Conservation (phyloP, 2,888 invertebrate genomes). For the Subacronicta megacephala region DNA sequence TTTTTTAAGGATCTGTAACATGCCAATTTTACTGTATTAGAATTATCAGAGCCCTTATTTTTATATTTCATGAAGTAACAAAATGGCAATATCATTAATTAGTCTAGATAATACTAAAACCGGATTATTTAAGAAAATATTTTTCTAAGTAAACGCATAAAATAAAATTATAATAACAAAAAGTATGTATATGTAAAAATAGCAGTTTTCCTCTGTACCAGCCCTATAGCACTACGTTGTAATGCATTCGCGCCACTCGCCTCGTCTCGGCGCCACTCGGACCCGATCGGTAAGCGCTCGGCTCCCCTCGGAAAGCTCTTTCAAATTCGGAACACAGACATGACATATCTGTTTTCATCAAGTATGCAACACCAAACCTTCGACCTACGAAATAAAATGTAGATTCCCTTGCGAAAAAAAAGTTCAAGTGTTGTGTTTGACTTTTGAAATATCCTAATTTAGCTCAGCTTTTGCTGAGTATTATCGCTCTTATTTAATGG, state of each 20-base stretch:
- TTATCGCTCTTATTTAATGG: slow-evolving; percentile 58
- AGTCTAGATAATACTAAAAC: background rate
- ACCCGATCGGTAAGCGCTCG: slow-evolving; percentile 88
- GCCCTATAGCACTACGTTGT: slow-evolving; percentile 81
- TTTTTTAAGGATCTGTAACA: background rate
- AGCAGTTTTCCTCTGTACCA: slow-evolving; percentile 65
- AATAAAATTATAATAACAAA: slow-evolving; percentile 17
- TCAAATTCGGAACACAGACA: slow-evolving; percentile 83
- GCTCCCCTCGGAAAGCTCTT: slow-evolving; percentile 83
- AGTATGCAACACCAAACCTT: slow-evolving; percentile 60
- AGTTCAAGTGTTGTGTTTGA: slow-evolving; percentile 80
- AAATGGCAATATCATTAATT: too few species aligned
- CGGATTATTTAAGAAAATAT: background rate
- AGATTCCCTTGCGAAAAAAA: slow-evolving; percentile 53
- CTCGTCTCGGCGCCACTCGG: slow-evolving; percentile 86
- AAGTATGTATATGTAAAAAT: slow-evolving; percentile 57
- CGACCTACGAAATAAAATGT: slow-evolving; percentile 43
- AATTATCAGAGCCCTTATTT: background rate
- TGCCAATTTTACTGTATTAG: slow-evolving; percentile 6
- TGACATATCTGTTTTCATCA: slow-evolving; percentile 77
- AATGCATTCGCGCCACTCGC: slow-evolving; percentile 87
- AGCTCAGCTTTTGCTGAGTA: slow-evolving; percentile 59
- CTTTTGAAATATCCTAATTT: slow-evolving; percentile 87
- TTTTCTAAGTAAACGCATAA: slow-evolving; percentile 30
- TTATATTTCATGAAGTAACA: background rate